Evolutionary conservation across 2,888 invertebrate genomes (phyloP).

Genomic region (Petrophora chlorosata): DNA sequence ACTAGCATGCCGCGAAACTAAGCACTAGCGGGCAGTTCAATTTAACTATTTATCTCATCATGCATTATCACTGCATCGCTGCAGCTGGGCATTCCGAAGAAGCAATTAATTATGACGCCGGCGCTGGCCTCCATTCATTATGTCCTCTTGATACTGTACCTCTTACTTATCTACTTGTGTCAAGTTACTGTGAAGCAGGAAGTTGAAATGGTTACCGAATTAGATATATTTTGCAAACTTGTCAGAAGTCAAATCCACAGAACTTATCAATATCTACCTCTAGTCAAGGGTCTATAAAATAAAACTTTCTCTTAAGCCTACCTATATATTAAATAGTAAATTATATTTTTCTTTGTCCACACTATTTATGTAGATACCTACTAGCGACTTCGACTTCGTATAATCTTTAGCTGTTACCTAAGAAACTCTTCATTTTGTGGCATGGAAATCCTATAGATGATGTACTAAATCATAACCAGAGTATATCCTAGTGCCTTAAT

Average conservation of each 20-base stretch:
- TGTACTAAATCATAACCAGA: too few relatives aligned
- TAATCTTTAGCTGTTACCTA: too few relatives aligned
- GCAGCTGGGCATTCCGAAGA: slow-evolving; percentile 69
- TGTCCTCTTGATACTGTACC: slow-evolving; percentile 61
- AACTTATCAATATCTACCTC: not conserved
- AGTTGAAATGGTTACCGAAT: too few relatives aligned
- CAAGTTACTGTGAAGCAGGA: slow-evolving; percentile 1
- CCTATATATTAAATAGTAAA: too few relatives aligned
- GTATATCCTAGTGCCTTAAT: too few relatives aligned
- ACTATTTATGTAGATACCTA: too few relatives aligned
- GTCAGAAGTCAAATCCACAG: not conserved
- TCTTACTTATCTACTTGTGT: slow-evolving; percentile 36
- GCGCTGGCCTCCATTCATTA: slow-evolving; percentile 64
- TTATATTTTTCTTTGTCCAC: too few relatives aligned
- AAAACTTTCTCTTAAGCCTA: too few relatives aligned
- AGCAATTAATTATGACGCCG: slow-evolving; percentile 68
- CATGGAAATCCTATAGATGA: too few relatives aligned
- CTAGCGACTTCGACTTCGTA: too few relatives aligned
- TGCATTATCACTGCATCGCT: slow-evolving; percentile 66
- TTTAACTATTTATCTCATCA: slow-evolving; percentile 55
- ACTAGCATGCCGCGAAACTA: not conserved
- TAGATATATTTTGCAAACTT: too few relatives aligned
- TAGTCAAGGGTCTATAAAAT: not conserved
- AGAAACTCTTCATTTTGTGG: too few relatives aligned
- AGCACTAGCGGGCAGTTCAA: not conserved